Evolutionary conservation across 2,888 invertebrate genomes (phyloP).

Genomic region (Ceratothoa steindachneri): DNA sequence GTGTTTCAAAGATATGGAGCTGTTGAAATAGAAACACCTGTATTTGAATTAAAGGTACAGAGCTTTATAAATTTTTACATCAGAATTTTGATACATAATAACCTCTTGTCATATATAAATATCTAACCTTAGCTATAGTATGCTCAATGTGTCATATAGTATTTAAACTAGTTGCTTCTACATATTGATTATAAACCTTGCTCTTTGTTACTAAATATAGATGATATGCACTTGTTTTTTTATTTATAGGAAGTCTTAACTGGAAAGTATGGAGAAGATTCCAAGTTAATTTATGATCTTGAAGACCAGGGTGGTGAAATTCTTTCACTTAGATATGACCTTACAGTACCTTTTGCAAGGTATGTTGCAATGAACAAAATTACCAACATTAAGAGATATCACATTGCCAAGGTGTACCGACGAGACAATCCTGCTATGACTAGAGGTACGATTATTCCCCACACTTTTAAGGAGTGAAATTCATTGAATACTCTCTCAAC

Average conservation of each 20-base stretch:
- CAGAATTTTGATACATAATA: too few species aligned
- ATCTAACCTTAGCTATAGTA: too few species aligned
- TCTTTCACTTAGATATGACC: conserved; percentile 88
- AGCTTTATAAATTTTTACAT: background rate
- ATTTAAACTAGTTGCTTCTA: too few species aligned
- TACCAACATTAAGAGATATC: conserved; percentile 87
- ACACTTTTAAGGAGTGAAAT: too few species aligned
- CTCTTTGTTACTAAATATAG: too few species aligned
- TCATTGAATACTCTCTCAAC: too few species aligned
- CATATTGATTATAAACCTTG: too few species aligned
- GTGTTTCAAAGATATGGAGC: conserved; percentile 97
- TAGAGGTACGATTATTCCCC: conserved; percentile 60
- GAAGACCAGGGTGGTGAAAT: conserved; percentile 98
- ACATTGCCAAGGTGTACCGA: conserved; percentile 97
- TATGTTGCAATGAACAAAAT: conserved; percentile 98
- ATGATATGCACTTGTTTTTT: too few species aligned
- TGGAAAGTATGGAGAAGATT: conserved; percentile 99
- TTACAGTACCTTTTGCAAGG: conserved; percentile 96
- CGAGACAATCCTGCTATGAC: conserved; percentile 97
- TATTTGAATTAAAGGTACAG: conserved; percentile 83
- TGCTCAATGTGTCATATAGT: too few species aligned
- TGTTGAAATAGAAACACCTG: conserved; percentile 95
- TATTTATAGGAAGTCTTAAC: conserved; percentile 81
- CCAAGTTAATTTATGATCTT: conserved; percentile 95
- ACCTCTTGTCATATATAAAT: too few species aligned